Evolutionary conservation across 2,113 vertebrate species (phyloP), one percentile per base, ranked within the genome.

Genomic region (Lichenostomus cassidix): DNA sequence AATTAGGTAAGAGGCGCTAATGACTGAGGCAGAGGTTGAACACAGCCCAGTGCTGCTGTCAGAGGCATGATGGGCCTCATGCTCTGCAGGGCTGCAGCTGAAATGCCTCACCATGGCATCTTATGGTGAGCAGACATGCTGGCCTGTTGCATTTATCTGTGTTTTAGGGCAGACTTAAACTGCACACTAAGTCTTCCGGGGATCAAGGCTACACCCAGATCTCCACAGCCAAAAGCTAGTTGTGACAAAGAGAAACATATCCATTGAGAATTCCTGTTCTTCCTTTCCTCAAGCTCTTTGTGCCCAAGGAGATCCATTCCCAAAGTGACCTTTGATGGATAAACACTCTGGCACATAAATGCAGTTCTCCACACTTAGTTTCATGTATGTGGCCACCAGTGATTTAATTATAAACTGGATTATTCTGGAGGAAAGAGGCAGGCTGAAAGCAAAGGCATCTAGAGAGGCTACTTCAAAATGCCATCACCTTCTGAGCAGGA

Each of bases 71-170:
- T 6, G 50, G 53, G 50, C 27, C 5, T 1, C 12, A 2, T 2
- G 1, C 22, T 62, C 28, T 0, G 11, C 0, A 1, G n/a, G 70
- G 20, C 44, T 2, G 58, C 19, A 39, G 70, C 67, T 56, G 49
- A 47, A 87, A 64, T 5, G 9, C 8, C 33, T 6, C 52, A 8
- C 3, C 2, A 10, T 0, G 0, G 35, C 27, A 22, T 25, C 28
- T 65, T 60, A 3, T 0, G 0, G 46, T 5, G 31, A 62, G 44
- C n/a, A 46, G 7, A 60, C 0, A 0, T 0, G 2, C 42, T 33
- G 53, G 10, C 15, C 42, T 56, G 10, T 2, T 15, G 37, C 35
- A 50, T 1, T 0, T 14, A 15, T 15, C 41, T 0, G 1, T 4
- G 2, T 46, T 62, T 63, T 55, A 69, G 39, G 35, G 52, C 33